Evolutionary conservation across 2,888 invertebrate genomes (phyloP).

Genomic region (Villa cingulata): DNA sequence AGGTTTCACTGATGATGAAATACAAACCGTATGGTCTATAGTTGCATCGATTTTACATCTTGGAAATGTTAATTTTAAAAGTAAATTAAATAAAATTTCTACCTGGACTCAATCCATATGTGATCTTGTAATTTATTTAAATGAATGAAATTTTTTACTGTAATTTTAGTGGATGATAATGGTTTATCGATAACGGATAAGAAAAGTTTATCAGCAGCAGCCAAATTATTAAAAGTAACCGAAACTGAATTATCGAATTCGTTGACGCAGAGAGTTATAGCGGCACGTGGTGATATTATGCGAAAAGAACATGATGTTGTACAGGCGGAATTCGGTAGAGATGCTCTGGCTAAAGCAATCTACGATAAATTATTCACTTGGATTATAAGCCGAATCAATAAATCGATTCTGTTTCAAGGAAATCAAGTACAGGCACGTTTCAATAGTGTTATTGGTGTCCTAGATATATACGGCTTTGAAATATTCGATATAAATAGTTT

Average conservation of each 20-base stretch:
- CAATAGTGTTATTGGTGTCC: constrained; percentile 51
- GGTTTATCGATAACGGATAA: constrained; percentile 46
- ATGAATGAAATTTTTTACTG: not conserved
- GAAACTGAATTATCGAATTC: constrained; percentile 56
- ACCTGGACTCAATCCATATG: not conserved
- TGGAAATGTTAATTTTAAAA: constrained; percentile 40
- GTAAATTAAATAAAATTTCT: constrained; percentile 17
- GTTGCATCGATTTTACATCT: constrained; percentile 82
- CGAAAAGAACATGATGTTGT: constrained; percentile 74
- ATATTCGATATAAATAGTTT: constrained; percentile 95
- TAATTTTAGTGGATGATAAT: constrained; percentile 49
- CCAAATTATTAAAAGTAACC: constrained; percentile 51
- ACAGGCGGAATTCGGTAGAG: constrained; percentile 77
- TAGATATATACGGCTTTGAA: constrained; percentile 98
- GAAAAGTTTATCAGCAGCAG: constrained; percentile 44
- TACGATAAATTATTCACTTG: constrained; percentile 90
- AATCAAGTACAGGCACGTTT: constrained; percentile 31
- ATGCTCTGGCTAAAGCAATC: constrained; percentile 89
- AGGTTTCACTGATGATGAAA: constrained; percentile 61
- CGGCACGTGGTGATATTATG: constrained; percentile 86
- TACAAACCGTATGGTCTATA: constrained; percentile 78
- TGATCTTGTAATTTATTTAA: not conserved
- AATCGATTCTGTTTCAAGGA: constrained; percentile 67
- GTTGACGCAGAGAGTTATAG: constrained; percentile 75
- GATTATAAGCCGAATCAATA: constrained; percentile 85